phyloP scores from a whole-genome alignment of 2,113 vertebrate genomes.

The Marmota monax region DNA sequence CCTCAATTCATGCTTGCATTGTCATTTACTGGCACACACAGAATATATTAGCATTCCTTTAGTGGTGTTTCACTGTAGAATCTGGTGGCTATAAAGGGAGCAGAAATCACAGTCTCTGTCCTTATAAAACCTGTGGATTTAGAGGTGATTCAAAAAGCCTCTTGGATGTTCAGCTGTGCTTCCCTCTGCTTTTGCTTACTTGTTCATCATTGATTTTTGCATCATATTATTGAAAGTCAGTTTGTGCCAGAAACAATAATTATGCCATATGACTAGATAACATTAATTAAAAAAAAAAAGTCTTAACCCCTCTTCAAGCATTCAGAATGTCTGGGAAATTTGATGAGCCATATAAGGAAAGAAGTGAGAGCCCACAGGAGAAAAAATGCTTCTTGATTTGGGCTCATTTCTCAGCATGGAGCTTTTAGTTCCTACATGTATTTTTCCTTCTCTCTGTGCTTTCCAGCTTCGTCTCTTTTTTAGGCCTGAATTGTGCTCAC shows the following conservation, averaged over 20 bases:
- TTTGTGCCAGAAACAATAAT: slow-evolving; percentile 21
- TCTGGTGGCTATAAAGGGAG: background rate
- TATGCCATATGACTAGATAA: background rate
- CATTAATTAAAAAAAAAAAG: background rate
- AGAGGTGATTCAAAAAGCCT: background rate
- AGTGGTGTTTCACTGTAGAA: background rate
- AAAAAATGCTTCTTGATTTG: background rate
- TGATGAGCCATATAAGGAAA: background rate
- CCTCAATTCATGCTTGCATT: background rate
- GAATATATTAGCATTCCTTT: background rate
- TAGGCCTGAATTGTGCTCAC: background rate
- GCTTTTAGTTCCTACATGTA: background rate
- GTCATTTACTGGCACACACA: background rate
- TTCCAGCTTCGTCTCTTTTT: background rate
- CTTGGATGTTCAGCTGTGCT: background rate
- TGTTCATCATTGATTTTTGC: background rate
- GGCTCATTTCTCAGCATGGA: slow-evolving; percentile 22
- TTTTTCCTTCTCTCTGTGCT: slow-evolving; percentile 16
- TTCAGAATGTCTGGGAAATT: background rate
- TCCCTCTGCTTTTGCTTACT: background rate
- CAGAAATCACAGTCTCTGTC: background rate
- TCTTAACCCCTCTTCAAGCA: background rate
- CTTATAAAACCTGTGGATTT: background rate
- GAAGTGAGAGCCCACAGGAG: background rate
- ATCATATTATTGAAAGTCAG: background rate